A percentile compares a stretch with the other conserved stretches of the same genome.
Conservation (phyloP, 2,113 vertebrate genomes). For the Aptenodytes patagonicus region DNA sequence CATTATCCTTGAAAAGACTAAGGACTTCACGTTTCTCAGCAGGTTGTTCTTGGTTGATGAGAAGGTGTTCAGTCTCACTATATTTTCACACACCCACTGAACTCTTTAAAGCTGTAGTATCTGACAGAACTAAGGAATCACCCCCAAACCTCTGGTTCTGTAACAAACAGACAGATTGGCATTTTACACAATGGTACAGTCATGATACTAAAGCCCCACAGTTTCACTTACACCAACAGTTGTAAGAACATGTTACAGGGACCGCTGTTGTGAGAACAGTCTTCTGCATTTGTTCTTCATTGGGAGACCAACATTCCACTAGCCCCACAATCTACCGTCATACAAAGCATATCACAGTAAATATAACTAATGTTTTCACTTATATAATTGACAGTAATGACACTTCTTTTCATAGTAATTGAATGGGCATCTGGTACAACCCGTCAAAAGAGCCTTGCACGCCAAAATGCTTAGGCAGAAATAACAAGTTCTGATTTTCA, state of each 20-base stretch:
- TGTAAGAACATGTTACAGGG: background rate
- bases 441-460: background rate
- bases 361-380: background rate
- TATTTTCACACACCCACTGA: background rate
- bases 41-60: background rate
- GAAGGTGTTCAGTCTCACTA: background rate
- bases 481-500: background rate
- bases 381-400: background rate
- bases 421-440: background rate
- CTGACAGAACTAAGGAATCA: background rate
- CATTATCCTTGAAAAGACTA: background rate
- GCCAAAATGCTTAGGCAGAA: background rate
- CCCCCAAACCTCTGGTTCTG: background rate
- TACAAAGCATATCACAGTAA: background rate
- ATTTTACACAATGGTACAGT: background rate
- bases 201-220: background rate
- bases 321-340: background rate
- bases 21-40: background rate
- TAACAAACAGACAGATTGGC: background rate
- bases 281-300: background rate
- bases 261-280: background rate
- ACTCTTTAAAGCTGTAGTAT: background rate
- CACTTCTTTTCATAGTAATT: background rate
- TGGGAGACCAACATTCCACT: too few relatives aligned
- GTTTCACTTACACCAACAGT: background rate